phyloP scores from a whole-genome alignment of 2,888 invertebrate species.

The Galerucella nymphaeae region DNA sequence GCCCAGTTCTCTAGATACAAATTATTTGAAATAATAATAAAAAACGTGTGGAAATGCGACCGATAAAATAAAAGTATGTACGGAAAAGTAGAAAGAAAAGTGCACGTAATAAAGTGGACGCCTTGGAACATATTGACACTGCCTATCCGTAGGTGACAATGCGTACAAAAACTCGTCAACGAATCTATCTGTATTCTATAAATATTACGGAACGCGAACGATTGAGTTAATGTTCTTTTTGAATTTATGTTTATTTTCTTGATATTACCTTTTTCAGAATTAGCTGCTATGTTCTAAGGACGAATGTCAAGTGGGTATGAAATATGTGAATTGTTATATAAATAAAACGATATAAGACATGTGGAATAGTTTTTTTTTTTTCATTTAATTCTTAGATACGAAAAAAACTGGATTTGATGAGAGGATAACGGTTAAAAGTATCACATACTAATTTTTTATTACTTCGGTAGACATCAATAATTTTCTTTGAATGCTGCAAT shows the following conservation, averaged over 20 bases:
- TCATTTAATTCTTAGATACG: not conserved
- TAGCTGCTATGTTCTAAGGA: slow-evolving; percentile 29
- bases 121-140: slow-evolving; percentile 50
- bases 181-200: slow-evolving; percentile 62
- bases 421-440: not conserved
- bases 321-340: slow-evolving; percentile 34
- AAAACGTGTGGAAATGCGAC: slow-evolving; percentile 48
- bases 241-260: slow-evolving; percentile 52
- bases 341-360: slow-evolving; percentile 23
- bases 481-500: too few relatives aligned
- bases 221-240: slow-evolving; percentile 35
- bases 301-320: slow-evolving; percentile 33
- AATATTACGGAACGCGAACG: slow-evolving; percentile 55
- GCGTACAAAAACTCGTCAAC: slow-evolving; percentile 59
- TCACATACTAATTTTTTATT: too few relatives aligned
- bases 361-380: slow-evolving; percentile 31
- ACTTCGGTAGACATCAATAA: too few relatives aligned
- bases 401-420: slow-evolving; percentile 7
- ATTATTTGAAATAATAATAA: slow-evolving; percentile 34
- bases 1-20: too few relatives aligned
- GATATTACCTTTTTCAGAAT: slow-evolving; percentile 52
- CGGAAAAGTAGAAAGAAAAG: slow-evolving; percentile 37
- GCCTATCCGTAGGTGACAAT: slow-evolving; percentile 54
- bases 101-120: slow-evolving; percentile 50
- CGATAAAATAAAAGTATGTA: slow-evolving; percentile 36